Conservation (phyloP, 1,140 invertebrate genomes). For the Dinothrombium tinctorium region DNA sequence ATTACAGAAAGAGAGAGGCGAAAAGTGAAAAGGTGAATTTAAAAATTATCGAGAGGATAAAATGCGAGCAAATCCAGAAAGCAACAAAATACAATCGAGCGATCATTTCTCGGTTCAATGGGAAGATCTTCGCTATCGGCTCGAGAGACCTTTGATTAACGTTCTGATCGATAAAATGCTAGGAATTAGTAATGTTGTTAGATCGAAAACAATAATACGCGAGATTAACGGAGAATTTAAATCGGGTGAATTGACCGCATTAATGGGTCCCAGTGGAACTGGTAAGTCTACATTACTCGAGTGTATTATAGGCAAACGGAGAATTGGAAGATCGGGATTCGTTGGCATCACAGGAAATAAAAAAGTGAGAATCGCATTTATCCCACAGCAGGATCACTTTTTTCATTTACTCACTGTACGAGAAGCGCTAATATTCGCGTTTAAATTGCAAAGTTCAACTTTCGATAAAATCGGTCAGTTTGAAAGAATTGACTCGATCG, state of each 20-base stretch:
- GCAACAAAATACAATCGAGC: no score
- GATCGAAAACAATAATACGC: no score
- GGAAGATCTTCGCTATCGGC: no score
- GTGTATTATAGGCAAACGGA: conserved; percentile 15
- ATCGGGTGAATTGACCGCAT: conserved; percentile 24
- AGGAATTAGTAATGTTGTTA: no score
- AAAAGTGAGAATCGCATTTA: neutral
- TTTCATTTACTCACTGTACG: neutral
- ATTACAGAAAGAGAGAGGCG: no score
- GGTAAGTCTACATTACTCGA: conserved; percentile 27
- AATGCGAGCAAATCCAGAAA: no score
- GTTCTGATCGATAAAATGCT: no score
- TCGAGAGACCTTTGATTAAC: no score
- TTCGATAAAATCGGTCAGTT: neutral
- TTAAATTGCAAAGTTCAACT: conserved; percentile 3
- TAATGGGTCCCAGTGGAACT: conserved; percentile 34
- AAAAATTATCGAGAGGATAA: no score
- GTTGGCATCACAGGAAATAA: neutral
- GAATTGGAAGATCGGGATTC: neutral
- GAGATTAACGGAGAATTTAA: conserved; percentile 12
- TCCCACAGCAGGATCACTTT: conserved; percentile 1
- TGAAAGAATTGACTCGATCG: neutral
- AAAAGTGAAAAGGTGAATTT: no score
- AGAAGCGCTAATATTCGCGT: conserved; percentile 2
- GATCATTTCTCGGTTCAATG: no score